Conservation (phyloP, 2,888 invertebrate genomes). For the Psylliodes chrysocephalus region DNA sequence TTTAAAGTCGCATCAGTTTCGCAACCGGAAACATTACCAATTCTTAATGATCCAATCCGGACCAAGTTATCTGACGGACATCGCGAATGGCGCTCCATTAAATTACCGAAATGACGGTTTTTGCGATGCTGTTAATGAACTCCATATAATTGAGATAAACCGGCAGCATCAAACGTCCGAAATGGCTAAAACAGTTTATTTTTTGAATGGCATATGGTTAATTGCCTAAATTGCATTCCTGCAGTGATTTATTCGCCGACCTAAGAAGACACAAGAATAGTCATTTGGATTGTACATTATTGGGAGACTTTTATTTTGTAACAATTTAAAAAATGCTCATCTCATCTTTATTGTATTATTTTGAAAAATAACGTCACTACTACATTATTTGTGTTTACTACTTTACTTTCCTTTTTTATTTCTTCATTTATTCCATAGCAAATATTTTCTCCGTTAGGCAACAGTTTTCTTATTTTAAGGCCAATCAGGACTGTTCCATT, state of each 20-base stretch:
- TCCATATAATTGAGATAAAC: constrained; percentile 17
- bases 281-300: no score
- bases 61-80: constrained; percentile 13
- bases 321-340: no score
- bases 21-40: constrained; percentile 18
- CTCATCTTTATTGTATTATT: no score
- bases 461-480: no score
- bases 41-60: constrained; percentile 16
- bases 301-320: no score
- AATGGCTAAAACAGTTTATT: background rate
- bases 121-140: constrained; percentile 15
- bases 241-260: background rate
- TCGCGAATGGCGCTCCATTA: constrained; percentile 15
- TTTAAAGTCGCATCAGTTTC: background rate
- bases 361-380: no score
- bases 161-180: constrained; percentile 11
- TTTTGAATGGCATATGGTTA: background rate
- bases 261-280: no score
- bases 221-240: background rate
- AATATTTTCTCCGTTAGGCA: no score
- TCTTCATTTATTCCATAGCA: no score
- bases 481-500: no score
- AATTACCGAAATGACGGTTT: constrained; percentile 22
- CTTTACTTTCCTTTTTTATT: no score
- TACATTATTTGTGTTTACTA: no score